These are phyloP conservation scores for Anodontia alba DNA, from an alignment of 2,888 invertebrate genomes.

Conservation along the genomic window DNA sequence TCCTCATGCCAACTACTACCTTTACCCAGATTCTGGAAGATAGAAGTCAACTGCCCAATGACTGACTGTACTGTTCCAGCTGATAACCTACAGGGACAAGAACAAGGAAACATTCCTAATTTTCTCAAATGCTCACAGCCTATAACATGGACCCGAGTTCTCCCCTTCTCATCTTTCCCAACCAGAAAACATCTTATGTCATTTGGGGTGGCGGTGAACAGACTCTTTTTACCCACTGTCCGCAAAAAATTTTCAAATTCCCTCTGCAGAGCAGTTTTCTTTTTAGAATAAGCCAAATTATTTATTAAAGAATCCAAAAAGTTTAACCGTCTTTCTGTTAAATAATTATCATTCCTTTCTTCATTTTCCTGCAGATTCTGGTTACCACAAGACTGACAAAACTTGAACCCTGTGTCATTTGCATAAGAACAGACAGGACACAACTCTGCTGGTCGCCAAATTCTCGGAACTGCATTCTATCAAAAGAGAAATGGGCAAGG, in stretches of 20 bases:
- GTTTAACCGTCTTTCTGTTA: conserved; percentile 4
- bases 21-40: not conserved
- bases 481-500: not conserved
- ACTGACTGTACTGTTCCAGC: not conserved
- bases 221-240: not conserved
- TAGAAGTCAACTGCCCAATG: not conserved
- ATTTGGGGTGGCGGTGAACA: not conserved
- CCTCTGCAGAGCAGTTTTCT: not conserved
- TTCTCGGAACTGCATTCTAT: conserved; percentile 3
- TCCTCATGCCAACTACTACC: not conserved
- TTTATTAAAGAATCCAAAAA: not conserved
- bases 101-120: not conserved
- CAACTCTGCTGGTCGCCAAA: conserved; percentile 9
- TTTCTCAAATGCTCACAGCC: not conserved
- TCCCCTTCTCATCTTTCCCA: conserved; percentile 17
- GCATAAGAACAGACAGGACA: not conserved
- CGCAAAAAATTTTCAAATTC: conserved; percentile 11
- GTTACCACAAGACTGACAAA: conserved; percentile 3
- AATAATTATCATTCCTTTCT: not conserved
- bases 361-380: not conserved
- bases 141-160: not conserved
- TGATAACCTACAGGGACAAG: not conserved
- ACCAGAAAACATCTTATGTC: conserved; percentile 11
- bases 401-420: conserved; percentile 4
- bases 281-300: not conserved